Percentiles rank a stretch among this genome's conserved stretches.
Evolutionary conservation across 2,888 invertebrate genomes (phyloP).

Genomic region (Empis livida): DNA sequence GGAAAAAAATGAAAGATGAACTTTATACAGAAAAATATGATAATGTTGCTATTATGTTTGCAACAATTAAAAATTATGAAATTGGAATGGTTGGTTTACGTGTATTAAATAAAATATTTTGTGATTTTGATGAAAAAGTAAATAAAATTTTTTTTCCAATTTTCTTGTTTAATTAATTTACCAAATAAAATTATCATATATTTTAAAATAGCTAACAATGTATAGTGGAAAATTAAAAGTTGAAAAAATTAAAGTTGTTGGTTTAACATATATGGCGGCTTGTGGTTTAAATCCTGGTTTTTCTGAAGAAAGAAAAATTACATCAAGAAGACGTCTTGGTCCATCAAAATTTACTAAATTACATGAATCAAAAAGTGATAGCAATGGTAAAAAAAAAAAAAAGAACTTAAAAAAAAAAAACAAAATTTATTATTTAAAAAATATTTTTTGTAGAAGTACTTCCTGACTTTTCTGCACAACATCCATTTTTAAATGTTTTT

Average conservation of each 20-base stretch:
- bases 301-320: no score
- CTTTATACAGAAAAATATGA: slow-evolving; percentile 34
- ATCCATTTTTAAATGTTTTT: slow-evolving; percentile 26
- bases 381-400: no score
- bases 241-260: slow-evolving; percentile 88
- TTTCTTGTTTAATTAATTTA: no score
- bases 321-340: no score
- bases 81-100: slow-evolving; percentile 45
- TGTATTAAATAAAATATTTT: slow-evolving; percentile 72
- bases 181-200: no score
- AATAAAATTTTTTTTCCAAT: neutral
- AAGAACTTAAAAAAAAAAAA: no score
- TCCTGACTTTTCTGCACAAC: no score
- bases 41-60: slow-evolving; percentile 85
- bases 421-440: no score
- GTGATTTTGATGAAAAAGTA: slow-evolving; percentile 61
- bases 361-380: no score
- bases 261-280: slow-evolving; percentile 90
- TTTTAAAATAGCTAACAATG: no score
- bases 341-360: no score
- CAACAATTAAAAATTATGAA: slow-evolving; percentile 67
- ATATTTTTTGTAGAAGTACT: no score
- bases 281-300: slow-evolving; percentile 42
- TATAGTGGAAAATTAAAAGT: slow-evolving; percentile 37
- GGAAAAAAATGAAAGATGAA: slow-evolving; percentile 22